Base-by-base conservation (phyloP, 2,113 vertebrate genomes). In the Centrocercus urophasianus region DNA sequence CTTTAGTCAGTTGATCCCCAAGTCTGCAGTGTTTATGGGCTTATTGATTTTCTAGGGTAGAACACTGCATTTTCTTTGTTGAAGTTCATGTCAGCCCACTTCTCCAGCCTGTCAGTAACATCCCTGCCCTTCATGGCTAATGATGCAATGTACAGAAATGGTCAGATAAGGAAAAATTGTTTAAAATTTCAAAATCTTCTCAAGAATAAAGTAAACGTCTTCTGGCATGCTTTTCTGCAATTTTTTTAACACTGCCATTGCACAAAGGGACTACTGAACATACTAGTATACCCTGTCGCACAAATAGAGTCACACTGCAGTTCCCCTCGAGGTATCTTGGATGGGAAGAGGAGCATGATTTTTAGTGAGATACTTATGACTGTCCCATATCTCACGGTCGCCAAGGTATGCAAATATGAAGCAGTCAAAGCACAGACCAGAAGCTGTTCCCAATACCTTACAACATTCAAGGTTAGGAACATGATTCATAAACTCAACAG, bases 401-500 rank as follows among this genome's bases (percentile, higher is more conserved):
- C 61, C 40, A 34, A 78, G 88, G 30, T 75, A 81, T 75, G 70
- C 67, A 94, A 76, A 83, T 88, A 81, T 22, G 45, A 57, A 88
- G 80, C 40, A 86, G 79, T 81, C 38, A 60, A 84, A 83, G 61
- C 48, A 78, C 79, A 82, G 67, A 83, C 36, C 61, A 61, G 57
- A 81, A 93, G 27, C 57, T 78, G 57, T 67, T 93, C 94, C 83
- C 83, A 82, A 75, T n/a, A 73, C 91, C 87, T 93, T 86, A 91
- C 73, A 93, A 82, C 43, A 38, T 75, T 75, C 73, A 84, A 90
- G 90, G 86, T 94, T 94, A 93, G 83, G 69, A 93, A 59, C 16
- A 45, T 96, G 95, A 97, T 89, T 97, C 95, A 96, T 84, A 93
- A 93, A 89, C 83, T 91, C 91, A 95, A 38, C 95, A 96, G 90